Evolutionary conservation across 2,797 vertebrate genomes (phyloP), one percentile per base, ranked within the genome.

Genomic region (Dallia pectoralis): DNA sequence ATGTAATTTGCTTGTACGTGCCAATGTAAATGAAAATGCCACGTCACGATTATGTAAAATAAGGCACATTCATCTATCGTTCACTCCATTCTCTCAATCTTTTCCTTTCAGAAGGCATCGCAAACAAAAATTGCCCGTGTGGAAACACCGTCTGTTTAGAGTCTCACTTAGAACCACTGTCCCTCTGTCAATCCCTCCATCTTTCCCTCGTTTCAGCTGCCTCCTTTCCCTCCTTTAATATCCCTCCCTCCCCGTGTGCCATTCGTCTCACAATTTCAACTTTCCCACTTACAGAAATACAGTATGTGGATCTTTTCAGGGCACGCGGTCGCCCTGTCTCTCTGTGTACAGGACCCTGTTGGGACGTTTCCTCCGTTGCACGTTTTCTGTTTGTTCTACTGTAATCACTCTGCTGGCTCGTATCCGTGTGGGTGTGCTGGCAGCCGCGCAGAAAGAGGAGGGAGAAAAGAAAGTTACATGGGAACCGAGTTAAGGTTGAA

Each of bases 401-500:
- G 96, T 96, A 98, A 97, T 97, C 96, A 95, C 95, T 96, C 95
- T 93, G 92, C 95, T 95, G 95, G 95, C 94, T 95, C 94, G 95
- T 94, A 96, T 96, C 95, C 92, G 96, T 97, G 96, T 97, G 96
- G 96, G 96, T 96, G 96, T 97, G 96, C 96, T 98, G 96, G 96
- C 96, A 96, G 94, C 90, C 89, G 93, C 91, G 96, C 95, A 97
- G 67, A 71, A 68, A 86, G 85, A 87, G 85, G 81, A 80, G 64
- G 63, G 81, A 80, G 64, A 56, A 67, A 68, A 93, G 95, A 95
- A 97, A 98, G 96, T 97, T 97, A 96, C 96, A 97, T 97, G 97
- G 97, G 96, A 99, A 98, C 95, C 91, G 95, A 96, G 97, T 97
- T 97, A 97, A 98, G 96, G 96, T 98, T 97, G 97, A 98, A 98